Conservation (phyloP, 2,888 invertebrate species). For the Drosophila nigricruria region DNA sequence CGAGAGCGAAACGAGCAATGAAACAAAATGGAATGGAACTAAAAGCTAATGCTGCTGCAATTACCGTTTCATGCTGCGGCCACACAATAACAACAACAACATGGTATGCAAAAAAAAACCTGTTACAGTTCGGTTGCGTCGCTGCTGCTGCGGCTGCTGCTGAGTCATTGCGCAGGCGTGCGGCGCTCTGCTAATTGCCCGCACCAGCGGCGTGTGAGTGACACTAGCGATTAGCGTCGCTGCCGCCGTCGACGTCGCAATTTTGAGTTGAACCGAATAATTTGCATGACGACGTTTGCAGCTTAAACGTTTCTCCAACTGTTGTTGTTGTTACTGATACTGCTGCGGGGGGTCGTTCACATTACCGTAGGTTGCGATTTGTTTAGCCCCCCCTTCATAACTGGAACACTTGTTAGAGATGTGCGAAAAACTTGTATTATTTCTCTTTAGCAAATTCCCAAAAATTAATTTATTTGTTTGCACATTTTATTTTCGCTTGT, state of each 20-base stretch:
- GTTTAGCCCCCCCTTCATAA: constrained; percentile 2
- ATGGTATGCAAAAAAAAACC: constrained; percentile 43
- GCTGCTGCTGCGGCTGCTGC: constrained; percentile 34
- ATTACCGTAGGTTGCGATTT: constrained; percentile 67
- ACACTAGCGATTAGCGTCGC: constrained; percentile 75
- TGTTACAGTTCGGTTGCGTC: constrained; percentile 65
- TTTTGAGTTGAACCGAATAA: constrained; percentile 63
- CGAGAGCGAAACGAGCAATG: constrained; percentile 55
- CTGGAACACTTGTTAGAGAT: constrained; percentile 23
- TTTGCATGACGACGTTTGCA: constrained; percentile 62
- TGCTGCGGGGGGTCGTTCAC: constrained; percentile 65
- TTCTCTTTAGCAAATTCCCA: constrained; percentile 21
- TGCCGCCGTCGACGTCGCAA: constrained; percentile 21
- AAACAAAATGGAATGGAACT: constrained; percentile 68
- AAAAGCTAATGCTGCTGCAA: constrained; percentile 57
- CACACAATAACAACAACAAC: constrained; percentile 13
- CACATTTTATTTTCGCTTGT: constrained; percentile 25
- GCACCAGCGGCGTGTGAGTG: constrained; percentile 64
- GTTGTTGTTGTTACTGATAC: constrained; percentile 17
- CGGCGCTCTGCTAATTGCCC: constrained; percentile 69
- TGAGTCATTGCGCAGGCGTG: constrained; percentile 72
- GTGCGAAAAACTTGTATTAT: constrained; percentile 18
- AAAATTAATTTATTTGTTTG: constrained; percentile 40
- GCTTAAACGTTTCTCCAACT: constrained; percentile 25
- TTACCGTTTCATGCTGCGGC: constrained; percentile 46